A percentile compares a stretch with the other conserved stretches of the same genome.
These are phyloP conservation scores for Microctonus hyperodae DNA, from an alignment of 2,888 invertebrate genomes.

Conservation along the genomic window DNA sequence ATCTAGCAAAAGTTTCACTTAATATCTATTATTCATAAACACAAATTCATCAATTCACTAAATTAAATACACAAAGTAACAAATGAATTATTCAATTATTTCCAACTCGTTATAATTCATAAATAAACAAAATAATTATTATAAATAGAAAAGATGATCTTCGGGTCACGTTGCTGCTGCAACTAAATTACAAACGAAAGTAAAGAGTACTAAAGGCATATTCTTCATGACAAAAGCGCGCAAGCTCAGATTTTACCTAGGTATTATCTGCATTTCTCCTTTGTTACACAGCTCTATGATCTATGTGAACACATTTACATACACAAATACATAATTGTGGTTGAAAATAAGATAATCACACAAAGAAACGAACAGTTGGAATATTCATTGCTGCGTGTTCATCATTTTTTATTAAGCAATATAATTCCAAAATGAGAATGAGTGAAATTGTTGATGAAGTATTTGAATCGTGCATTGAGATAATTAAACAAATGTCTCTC, in stretches of 20 bases:
- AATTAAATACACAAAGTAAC: no score
- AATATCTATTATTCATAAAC: not conserved
- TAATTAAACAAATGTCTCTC: conserved; percentile 19
- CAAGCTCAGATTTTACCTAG: conserved; percentile 39
- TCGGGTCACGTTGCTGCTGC: conserved; percentile 35
- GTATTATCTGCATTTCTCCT: conserved; percentile 18
- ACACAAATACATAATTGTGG: conserved; percentile 30
- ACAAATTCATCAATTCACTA: no score
- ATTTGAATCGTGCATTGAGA: conserved; percentile 20
- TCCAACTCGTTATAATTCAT: no score
- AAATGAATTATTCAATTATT: no score
- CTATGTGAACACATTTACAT: conserved; percentile 10
- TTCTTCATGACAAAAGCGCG: conserved; percentile 34
- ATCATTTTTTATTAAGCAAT: not conserved
- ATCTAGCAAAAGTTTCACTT: not conserved
- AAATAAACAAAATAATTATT: no score
- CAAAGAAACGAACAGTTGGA: not conserved
- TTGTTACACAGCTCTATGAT: not conserved
- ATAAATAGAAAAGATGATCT: conserved; percentile 20
- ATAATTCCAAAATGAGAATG: not conserved
- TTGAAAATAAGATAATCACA: conserved; percentile 32
- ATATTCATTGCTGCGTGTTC: not conserved
- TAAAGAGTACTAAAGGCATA: conserved; percentile 32
- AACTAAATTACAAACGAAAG: conserved; percentile 35
- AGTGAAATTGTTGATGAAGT: not conserved